Percentiles rank a stretch among this genome's conserved stretches.
Evolutionary conservation across 2,888 invertebrate genomes (phyloP).

Genomic region (Xanthia togata): DNA sequence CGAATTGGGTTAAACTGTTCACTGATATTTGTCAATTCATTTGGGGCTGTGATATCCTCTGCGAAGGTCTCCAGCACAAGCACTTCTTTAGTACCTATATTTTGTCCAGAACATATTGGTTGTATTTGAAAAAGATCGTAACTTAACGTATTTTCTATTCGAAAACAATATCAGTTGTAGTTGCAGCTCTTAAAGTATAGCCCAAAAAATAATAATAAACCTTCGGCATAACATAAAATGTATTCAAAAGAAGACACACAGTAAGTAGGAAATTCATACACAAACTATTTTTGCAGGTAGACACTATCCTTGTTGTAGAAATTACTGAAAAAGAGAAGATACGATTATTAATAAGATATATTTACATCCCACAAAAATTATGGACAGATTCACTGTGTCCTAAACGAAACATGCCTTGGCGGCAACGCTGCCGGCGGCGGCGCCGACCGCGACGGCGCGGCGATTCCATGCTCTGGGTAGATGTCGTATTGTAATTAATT

Average conservation of each 20-base stretch:
- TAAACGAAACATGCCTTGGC: background rate
- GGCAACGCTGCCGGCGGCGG: background rate
- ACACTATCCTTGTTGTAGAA: background rate
- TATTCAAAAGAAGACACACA: conserved; percentile 25
- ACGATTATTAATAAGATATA: background rate
- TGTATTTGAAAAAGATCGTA: background rate
- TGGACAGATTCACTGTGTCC: background rate
- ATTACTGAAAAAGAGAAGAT: conserved; percentile 41
- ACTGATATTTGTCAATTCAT: conserved; percentile 21
- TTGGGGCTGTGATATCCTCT: background rate
- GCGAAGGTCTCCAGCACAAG: background rate
- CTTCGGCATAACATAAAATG: conserved; percentile 9
- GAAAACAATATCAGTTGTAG: background rate
- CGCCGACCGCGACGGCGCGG: background rate
- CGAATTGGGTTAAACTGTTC: conserved; percentile 40
- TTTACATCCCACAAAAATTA: background rate
- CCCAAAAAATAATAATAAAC: background rate
- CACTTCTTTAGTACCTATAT: background rate
- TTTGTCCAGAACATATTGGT: background rate
- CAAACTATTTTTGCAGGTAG: background rate
- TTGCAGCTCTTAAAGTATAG: background rate
- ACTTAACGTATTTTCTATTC: too few species aligned
- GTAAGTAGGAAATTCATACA: background rate
- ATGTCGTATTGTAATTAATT: background rate
- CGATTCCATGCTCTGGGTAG: background rate